Base-by-base conservation (phyloP, 64 coral and sea anemone genomes). In the Porites australiensis region DNA sequence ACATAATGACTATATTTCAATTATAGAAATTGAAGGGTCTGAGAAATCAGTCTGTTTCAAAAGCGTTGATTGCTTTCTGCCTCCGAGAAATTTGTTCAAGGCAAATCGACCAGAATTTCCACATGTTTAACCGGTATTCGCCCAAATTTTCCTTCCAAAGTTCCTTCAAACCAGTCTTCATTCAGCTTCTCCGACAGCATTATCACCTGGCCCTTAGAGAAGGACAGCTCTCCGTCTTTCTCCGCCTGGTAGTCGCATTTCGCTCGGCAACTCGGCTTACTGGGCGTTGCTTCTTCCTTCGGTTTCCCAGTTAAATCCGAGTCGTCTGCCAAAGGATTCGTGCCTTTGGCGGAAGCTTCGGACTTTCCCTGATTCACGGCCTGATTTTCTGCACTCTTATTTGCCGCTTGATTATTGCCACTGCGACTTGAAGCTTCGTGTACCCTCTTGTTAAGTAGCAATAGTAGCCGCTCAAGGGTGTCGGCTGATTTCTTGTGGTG, bases 401-500 rank as follows among this genome's bases (percentile, higher is more conserved):
- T 79, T 53, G 58, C 15, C 19, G 77, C 65, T 21, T 79, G 23
- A 19, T 66, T 83, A 22, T 77, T 72, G 5, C 70, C 86, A 55
- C 78, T 79, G 4, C 74, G 74, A 10, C 74, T 89, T 66, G 88
- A 91, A 23, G 95, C 95, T 50, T 79, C 86, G 2, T 76, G 88
- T 2, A 97, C 92, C 3, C 95, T 88, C 82, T 94, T 97, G 76
- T 97, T 97, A 11, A 97, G 51, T 19, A 91, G 72, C 46, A 91
- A 60, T 2, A 97, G 83, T 2, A 91, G 66, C 57, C 91, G 89
- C 88, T 97, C 95, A 15, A 97, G 71, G 70, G 88, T 94, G 75
- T 97, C 95, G 64, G 95, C 88, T 54, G 95, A 97, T 87, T 94
- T 97, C 70, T 97, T 97, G 70, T 97, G 95, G 71, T 86, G 90